phyloP scores from a whole-genome alignment of 1,140 invertebrate genomes.

The Branchinecta lynchi region DNA sequence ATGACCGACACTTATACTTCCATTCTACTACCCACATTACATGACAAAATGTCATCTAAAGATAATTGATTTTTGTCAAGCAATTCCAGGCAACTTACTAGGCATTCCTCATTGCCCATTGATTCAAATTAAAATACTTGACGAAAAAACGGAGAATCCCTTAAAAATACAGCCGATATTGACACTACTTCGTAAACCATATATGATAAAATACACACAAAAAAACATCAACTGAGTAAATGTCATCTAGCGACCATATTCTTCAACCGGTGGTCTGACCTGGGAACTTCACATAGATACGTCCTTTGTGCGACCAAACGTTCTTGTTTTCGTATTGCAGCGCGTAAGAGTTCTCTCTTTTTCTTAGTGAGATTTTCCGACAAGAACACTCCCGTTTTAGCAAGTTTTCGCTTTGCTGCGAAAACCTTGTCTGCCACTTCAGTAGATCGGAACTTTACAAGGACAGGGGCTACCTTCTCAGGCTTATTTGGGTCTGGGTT shows the following conservation, averaged over 20 bases:
- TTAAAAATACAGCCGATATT: not conserved
- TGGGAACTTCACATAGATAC: not conserved
- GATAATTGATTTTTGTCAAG: not conserved
- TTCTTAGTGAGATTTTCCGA: no score
- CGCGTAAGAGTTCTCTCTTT: no score
- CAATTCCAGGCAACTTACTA: not conserved
- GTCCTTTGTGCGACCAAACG: not conserved
- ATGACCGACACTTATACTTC: not conserved
- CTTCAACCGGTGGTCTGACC: not conserved
- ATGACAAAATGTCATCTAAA: not conserved
- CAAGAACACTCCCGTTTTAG: no score
- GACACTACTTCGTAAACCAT: not conserved
- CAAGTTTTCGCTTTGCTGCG: no score
- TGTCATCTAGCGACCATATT: not conserved
- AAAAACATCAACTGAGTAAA: not conserved
- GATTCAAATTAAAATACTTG: not conserved
- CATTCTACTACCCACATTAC: not conserved
- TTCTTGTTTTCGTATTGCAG: constrained; percentile 10
- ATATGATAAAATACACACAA: not conserved
- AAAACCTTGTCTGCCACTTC: no score
- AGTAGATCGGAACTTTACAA: no score
- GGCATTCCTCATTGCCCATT: not conserved
- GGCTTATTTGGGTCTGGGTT: no score
- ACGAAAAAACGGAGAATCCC: not conserved
- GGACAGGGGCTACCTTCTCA: no score